Percentiles rank a stretch among this genome's conserved stretches.
Conservation (phyloP, 2,113 vertebrate species). For the Coracopsis vasa region DNA sequence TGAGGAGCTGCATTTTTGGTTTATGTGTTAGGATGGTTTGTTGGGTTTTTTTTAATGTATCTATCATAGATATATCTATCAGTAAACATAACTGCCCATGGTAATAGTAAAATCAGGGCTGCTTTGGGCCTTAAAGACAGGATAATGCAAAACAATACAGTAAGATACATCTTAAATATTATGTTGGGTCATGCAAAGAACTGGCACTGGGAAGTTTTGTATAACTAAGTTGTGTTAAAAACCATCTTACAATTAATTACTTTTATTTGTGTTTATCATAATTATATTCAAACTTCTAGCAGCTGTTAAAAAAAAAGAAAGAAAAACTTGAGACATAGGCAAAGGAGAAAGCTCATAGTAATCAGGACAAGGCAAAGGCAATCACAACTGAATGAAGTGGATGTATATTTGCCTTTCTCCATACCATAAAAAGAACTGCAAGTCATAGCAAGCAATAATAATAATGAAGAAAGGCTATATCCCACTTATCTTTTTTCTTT, state of each 20-base stretch:
- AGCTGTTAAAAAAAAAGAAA: background rate
- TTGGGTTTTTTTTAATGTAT: background rate
- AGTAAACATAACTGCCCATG: background rate
- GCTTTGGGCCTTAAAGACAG: background rate
- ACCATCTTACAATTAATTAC: background rate
- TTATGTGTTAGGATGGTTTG: background rate
- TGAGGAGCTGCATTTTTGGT: background rate
- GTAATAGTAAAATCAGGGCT: background rate
- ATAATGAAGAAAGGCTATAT: background rate
- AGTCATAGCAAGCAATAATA: background rate
- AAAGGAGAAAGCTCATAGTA: background rate
- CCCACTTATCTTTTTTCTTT: background rate
- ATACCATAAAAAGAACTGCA: background rate
- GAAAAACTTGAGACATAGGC: background rate
- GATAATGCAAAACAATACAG: background rate
- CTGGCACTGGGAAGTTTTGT: background rate
- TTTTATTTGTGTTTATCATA: background rate
- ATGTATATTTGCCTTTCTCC: background rate
- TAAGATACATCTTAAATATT: background rate
- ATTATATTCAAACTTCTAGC: background rate
- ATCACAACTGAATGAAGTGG: background rate
- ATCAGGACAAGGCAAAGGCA: background rate
- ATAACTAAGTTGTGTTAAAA: background rate
- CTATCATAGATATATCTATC: background rate
- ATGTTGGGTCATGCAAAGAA: background rate